These are phyloP conservation scores for Arothron firmamentum DNA, from an alignment of 2,113 vertebrate genomes.

Conservation along the genomic window DNA sequence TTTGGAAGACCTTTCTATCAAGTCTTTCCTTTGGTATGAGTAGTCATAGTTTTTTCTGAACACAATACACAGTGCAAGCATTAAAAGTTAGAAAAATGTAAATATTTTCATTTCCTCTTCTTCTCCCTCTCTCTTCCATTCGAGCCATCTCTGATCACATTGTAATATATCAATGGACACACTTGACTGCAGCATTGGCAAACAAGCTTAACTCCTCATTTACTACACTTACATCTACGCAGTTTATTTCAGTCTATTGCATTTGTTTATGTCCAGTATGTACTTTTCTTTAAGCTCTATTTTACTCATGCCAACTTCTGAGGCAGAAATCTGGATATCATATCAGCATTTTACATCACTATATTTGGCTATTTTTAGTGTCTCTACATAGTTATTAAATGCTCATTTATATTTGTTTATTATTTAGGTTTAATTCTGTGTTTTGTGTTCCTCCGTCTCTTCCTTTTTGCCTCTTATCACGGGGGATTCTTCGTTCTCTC, in stretches of 20 bases:
- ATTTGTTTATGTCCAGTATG: background rate
- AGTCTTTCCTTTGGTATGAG: background rate
- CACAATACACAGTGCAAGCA: background rate
- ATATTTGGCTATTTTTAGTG: background rate
- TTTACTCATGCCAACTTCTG: too few relatives aligned
- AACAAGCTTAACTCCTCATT: background rate
- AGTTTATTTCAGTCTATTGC: background rate
- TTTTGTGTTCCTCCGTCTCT: constrained; percentile 2
- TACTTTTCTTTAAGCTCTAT: too few relatives aligned
- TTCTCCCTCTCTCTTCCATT: too few relatives aligned
- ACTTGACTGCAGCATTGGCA: too few relatives aligned
- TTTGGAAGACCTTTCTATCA: background rate
- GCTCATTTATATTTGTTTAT: background rate
- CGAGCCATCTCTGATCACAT: too few relatives aligned
- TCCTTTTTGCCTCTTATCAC: constrained; percentile 35
- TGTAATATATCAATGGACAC: too few relatives aligned
- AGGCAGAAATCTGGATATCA: too few relatives aligned
- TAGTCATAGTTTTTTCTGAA: background rate
- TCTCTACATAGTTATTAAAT: constrained; percentile 6
- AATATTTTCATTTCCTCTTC: too few relatives aligned
- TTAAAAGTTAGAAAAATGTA: background rate
- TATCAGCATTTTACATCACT: too few relatives aligned
- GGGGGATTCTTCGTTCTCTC: constrained; percentile 46
- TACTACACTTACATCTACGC: background rate
- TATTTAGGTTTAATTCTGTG: background rate